A percentile compares a stretch with the other conserved stretches of the same genome.
phyloP scores from a whole-genome alignment of 2,888 invertebrate species.

The Spodoptera exigua region DNA sequence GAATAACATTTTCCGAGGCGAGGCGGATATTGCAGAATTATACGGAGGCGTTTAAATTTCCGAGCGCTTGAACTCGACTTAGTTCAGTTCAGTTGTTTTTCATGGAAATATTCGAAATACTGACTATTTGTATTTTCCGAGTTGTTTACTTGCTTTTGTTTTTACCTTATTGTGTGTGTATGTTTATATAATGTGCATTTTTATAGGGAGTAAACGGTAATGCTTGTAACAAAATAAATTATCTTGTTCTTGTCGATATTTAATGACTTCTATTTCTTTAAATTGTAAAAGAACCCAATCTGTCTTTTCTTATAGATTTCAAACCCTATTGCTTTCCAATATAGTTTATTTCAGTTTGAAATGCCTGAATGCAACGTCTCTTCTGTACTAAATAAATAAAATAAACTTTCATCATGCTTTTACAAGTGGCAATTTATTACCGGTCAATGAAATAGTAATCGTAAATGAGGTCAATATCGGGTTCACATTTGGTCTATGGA shows the following conservation, averaged over 20 bases:
- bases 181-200: too few species aligned
- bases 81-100: slow-evolving; percentile 37
- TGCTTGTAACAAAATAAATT: too few species aligned
- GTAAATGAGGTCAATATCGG: slow-evolving; percentile 37
- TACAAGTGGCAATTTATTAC: slow-evolving; percentile 17
- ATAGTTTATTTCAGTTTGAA: too few species aligned
- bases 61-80: slow-evolving; percentile 63
- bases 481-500: slow-evolving; percentile 48
- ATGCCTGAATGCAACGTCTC: too few species aligned
- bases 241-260: too few species aligned
- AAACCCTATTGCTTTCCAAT: too few species aligned
- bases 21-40: slow-evolving; percentile 69
- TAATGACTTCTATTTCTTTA: too few species aligned
- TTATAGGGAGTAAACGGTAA: too few species aligned
- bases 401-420: not conserved
- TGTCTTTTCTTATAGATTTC: too few species aligned
- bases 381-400: not conserved
- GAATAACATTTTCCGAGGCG: slow-evolving; percentile 46
- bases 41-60: slow-evolving; percentile 64
- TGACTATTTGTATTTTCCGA: slow-evolving; percentile 37
- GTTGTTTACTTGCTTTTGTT: slow-evolving; percentile 39
- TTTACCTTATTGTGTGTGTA: slow-evolving; percentile 5
- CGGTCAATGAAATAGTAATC: slow-evolving; percentile 22
- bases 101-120: slow-evolving; percentile 39
- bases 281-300: too few species aligned